These are phyloP conservation scores for Chaetodon auriga DNA, from an alignment of 2,113 vertebrate genomes.

Conservation along the genomic window DNA sequence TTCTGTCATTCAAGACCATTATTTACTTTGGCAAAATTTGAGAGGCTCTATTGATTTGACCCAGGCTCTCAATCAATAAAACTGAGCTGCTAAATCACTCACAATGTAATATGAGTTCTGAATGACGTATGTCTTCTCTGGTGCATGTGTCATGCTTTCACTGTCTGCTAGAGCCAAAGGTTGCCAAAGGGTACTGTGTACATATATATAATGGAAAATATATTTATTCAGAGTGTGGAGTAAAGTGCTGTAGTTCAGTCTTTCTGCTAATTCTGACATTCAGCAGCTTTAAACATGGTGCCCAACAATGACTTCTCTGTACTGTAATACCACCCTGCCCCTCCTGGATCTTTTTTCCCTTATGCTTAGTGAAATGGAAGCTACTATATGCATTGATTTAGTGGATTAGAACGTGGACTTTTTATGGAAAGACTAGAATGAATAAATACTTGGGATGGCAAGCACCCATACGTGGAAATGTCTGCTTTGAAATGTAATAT, in stretches of 20 bases:
- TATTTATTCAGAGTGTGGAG: conserved; percentile 6
- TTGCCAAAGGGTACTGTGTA: neutral
- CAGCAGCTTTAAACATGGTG: conserved; percentile 24
- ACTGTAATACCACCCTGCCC: conserved; percentile 7
- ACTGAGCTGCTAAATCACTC: conserved; percentile 57
- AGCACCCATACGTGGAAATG: conserved; percentile 38
- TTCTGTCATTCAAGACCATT: conserved; percentile 26
- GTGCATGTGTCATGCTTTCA: conserved; percentile 39
- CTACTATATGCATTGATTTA: conserved; percentile 37
- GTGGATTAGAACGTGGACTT: conserved; percentile 40
- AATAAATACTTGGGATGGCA: conserved; percentile 45
- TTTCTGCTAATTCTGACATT: conserved; percentile 18
- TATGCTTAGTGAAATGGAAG: conserved; percentile 35
- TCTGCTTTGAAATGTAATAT: conserved; percentile 48
- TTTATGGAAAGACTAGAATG: conserved; percentile 32
- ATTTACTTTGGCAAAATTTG: conserved; percentile 55
- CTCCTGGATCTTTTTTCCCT: neutral
- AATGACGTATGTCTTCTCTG: conserved; percentile 23
- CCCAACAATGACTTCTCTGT: conserved; percentile 26
- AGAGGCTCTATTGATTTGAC: conserved; percentile 66
- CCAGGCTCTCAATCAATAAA: conserved; percentile 65
- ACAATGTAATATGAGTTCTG: conserved; percentile 60
- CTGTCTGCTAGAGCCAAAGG: conserved; percentile 21
- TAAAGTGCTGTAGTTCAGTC: conserved; percentile 7
- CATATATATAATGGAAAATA: conserved; percentile 3